Base-by-base conservation (phyloP, 2,888 invertebrate genomes). In the Sinodicranocentrus sp. region DNA sequence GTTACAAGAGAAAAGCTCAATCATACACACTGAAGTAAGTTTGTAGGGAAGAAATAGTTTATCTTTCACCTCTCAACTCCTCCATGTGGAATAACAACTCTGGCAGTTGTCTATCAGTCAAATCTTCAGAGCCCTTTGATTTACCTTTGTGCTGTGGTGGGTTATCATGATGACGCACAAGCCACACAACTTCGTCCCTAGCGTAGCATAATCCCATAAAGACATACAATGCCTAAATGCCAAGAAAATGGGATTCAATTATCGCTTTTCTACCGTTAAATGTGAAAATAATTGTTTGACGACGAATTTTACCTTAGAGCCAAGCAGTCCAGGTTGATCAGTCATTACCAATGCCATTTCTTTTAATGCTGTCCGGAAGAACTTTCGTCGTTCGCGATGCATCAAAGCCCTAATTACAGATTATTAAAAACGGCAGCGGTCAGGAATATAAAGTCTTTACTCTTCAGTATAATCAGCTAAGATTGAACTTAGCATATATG, bases 61-160 rank as follows among this genome's bases (percentile, higher is more conserved):
- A 13, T 8, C 39, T 8, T 13, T 39, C 87, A 91, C 96, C 97
- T 89, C 99, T 93, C 70, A 99, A 91, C 91, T 99, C 99, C 90
- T 99, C 98, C 95, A 99, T 98, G 90, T 99, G 98, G 90, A 99
- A 99, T 8, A 99, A 92, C 59, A 99, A 92, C 91, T 99, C 99
- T 0, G 99, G 99, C 57, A 99, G 92, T 90, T 98, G 98, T 76
- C 98, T 93, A 90, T 99, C 99, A 0, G 98, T 96, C 76, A 99
- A 92, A 91, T 98, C 98, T 91, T 98, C 98, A n/a, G 95, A 94
- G 15, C 95, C 94, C 91, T 96, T 95, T 59, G 94, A 94, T 92
- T 97, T 97, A 17, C 94, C 94, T 90, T 96, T 82, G 25, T 90
- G 88, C 78, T 93, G 92, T 0, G 98, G 98, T 44, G 97, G 98